Evolutionary conservation across 1,140 invertebrate genomes (phyloP), one percentile per base, ranked within the genome.

Genomic region (Bombus affinis): DNA sequence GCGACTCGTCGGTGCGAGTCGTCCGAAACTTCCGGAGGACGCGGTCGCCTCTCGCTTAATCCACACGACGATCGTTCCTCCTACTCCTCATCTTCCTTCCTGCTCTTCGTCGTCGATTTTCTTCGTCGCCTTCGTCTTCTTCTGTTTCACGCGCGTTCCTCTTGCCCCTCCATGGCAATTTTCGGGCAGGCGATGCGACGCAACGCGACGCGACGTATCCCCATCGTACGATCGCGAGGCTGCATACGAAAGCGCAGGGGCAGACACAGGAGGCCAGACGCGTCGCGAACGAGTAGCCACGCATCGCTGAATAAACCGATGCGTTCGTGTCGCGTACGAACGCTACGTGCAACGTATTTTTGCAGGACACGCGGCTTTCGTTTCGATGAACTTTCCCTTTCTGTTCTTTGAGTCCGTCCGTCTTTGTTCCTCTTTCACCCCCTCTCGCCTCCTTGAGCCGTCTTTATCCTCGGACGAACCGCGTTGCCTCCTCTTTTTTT

Each of bases 311-410:
- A 70, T 65, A 83, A 83, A 83, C 81, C 65, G 81, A 83, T 78
- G 44, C 44, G 81, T 65, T 59, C 18, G 68, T n/a, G 70, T 35
- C 32, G 65, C 65, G 65, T 35, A 70, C 32, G 70, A 71, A 73
- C 75, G 59, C 77, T 87, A 72, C 85, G 84, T 83, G 88, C 90
- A 92, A 92, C 90, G 91, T 91, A 92, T 91, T 92, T 92, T 88
- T 91, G 88, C 90, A 91, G 86, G 86, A 89, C 90, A 76, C 88
- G 53, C 65, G n/a, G 74, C 80, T 78, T 87, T 73, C 79, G n/a
- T 74, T 76, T 83, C 79, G 83, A 42, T 68, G 44, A 77, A 88
- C 74, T 86, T 81, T 83, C 75, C 88, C 77, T 86, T 62, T 79
- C 81, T 47, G 35, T 22, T 73, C 32, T 22, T n/a, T 62, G 3